A percentile compares a stretch with the other conserved stretches of the same genome.
phyloP scores from a whole-genome alignment of 2,888 invertebrate genomes.

The Automeris io region DNA sequence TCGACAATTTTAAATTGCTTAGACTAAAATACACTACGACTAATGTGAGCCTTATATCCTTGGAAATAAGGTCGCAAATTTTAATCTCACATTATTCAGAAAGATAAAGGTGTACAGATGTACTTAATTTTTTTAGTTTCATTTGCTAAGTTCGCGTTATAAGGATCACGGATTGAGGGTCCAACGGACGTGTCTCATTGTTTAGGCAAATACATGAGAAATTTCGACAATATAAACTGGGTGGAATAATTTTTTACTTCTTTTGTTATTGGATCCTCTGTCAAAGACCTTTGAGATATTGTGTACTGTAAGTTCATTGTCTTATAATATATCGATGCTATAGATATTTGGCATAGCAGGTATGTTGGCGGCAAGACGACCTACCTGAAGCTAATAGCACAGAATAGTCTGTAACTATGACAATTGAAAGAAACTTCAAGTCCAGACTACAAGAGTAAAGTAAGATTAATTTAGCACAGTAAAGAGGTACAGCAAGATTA shows the following conservation, averaged over 20 bases:
- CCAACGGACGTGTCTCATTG: slow-evolving; percentile 65
- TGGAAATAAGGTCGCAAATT: slow-evolving; percentile 15
- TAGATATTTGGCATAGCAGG: no score
- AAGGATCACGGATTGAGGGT: slow-evolving; percentile 68
- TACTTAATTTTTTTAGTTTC: slow-evolving; percentile 68
- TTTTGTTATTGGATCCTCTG: no score
- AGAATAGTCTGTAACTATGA: no score
- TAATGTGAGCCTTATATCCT: slow-evolving; percentile 21
- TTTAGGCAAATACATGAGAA: slow-evolving; percentile 70
- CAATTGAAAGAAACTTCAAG: no score
- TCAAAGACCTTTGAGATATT: no score
- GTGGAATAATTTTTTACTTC: slow-evolving; percentile 53
- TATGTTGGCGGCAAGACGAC: no score
- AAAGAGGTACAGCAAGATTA: no score
- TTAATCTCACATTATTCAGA: slow-evolving; percentile 3
- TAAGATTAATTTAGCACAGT: no score
- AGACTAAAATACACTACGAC: slow-evolving; percentile 8
- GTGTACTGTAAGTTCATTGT: no score
- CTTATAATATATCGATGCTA: no score
- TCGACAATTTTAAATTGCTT: slow-evolving; percentile 27
- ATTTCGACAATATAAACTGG: slow-evolving; percentile 67
- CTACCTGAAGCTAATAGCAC: no score
- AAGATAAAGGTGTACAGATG: slow-evolving; percentile 41
- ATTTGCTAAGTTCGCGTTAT: slow-evolving; percentile 75
- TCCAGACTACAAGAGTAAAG: no score